These are phyloP conservation scores for Chesias legatella DNA, from an alignment of 2,888 invertebrate genomes.

Conservation along the genomic window DNA sequence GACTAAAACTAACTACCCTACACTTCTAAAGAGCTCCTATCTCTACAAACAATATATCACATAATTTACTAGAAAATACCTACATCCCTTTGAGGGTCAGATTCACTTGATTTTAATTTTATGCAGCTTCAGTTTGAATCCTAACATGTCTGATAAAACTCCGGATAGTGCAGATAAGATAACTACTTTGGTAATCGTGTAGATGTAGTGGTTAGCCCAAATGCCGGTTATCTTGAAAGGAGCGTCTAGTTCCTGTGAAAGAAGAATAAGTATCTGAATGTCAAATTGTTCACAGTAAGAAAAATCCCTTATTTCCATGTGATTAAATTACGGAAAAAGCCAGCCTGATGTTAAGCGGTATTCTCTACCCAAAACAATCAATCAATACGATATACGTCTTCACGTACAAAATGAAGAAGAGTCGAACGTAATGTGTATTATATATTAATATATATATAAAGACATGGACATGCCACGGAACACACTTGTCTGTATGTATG, in stretches of 20 bases:
- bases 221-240: conserved; percentile 98
- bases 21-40: conserved; percentile 1
- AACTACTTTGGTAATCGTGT: conserved; percentile 97
- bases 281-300: background rate
- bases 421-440: too few relatives aligned
- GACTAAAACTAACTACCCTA: too few relatives aligned
- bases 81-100: conserved; percentile 2
- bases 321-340: too few relatives aligned
- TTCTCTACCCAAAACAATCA: too few relatives aligned
- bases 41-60: conserved; percentile 5
- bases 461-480: too few relatives aligned
- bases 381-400: too few relatives aligned
- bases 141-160: conserved; percentile 96
- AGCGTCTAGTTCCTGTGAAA: conserved; percentile 92
- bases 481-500: too few relatives aligned
- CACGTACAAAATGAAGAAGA: too few relatives aligned
- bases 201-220: conserved; percentile 96
- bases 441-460: too few relatives aligned
- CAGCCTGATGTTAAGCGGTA: too few relatives aligned
- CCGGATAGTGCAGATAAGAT: conserved; percentile 97
- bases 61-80: conserved; percentile 8
- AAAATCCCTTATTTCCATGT: background rate
- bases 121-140: conserved; percentile 97
- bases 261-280: background rate
- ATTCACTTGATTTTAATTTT: conserved; percentile 94